Percentiles rank a stretch among this genome's conserved stretches.
These are phyloP conservation scores for Spilogale gracilis DNA, from an alignment of 2,113 vertebrate genomes.

Conservation along the genomic window DNA sequence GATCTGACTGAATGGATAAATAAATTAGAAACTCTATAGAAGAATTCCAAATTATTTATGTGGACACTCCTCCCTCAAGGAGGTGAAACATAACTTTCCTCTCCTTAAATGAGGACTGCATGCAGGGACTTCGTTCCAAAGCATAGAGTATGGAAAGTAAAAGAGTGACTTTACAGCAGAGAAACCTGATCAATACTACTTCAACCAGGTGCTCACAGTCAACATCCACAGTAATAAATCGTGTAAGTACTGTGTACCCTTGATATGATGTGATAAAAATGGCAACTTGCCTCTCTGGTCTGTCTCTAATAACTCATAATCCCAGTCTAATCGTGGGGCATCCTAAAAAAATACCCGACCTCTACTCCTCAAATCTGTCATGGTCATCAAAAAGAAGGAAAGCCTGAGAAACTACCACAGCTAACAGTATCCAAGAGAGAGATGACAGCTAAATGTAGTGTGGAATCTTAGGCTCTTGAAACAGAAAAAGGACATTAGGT, in stretches of 20 bases:
- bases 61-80: not conserved
- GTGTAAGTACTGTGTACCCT: not conserved
- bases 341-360: constrained; percentile 32
- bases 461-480: not conserved
- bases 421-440: not conserved
- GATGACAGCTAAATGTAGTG: not conserved
- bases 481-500: not conserved
- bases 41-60: constrained; percentile 24
- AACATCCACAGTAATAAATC: not conserved
- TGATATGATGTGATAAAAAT: not conserved
- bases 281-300: not conserved
- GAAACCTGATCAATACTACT: not conserved
- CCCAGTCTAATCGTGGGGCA: not conserved
- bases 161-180: not conserved
- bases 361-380: not conserved
- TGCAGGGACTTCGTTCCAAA: not conserved
- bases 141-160: not conserved
- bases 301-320: not conserved
- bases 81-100: not conserved
- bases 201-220: not conserved
- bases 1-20: not conserved
- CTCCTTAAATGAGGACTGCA: not conserved
- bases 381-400: not conserved
- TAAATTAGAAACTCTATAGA: not conserved
- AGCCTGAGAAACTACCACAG: constrained; percentile 14